phyloP scores from a whole-genome alignment of 1,140 invertebrate species.

The Pinna nobilis region DNA sequence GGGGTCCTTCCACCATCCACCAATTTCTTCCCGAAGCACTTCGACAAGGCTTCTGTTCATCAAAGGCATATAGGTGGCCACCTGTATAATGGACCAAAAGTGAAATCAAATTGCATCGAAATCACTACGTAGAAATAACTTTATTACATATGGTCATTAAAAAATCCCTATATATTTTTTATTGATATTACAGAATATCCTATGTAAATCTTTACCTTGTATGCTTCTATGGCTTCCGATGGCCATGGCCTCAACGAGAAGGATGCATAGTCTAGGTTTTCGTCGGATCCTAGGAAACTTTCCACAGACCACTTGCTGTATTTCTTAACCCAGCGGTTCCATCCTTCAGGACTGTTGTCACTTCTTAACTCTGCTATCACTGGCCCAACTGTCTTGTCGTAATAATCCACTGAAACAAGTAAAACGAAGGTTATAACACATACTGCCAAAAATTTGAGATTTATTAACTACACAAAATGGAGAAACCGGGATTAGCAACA shows the following conservation, averaged over 20 bases:
- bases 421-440: too few species aligned
- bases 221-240: conserved; percentile 39
- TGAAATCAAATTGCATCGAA: too few species aligned
- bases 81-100: conserved; percentile 22
- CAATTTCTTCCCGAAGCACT: conserved; percentile 31
- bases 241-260: conserved; percentile 39
- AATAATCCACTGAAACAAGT: conserved; percentile 35
- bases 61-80: conserved; percentile 28
- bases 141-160: neutral
- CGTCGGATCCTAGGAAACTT: conserved; percentile 27
- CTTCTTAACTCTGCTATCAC: conserved; percentile 26
- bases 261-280: neutral
- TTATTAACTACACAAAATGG: too few species aligned
- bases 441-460: too few species aligned
- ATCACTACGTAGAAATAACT: too few species aligned
- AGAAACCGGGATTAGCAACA: too few species aligned
- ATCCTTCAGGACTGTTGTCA: conserved; percentile 14
- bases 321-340: conserved; percentile 43
- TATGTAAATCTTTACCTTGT: conserved; percentile 43
- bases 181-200: neutral
- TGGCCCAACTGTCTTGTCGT: conserved; percentile 22
- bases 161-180: neutral
- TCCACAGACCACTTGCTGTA: conserved; percentile 43
- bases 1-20: conserved; percentile 39
- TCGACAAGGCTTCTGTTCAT: conserved; percentile 21